Evolutionary conservation across 1,140 invertebrate species (phyloP), one percentile per base, ranked within the genome.

Genomic region (Sycobia sp.): DNA sequence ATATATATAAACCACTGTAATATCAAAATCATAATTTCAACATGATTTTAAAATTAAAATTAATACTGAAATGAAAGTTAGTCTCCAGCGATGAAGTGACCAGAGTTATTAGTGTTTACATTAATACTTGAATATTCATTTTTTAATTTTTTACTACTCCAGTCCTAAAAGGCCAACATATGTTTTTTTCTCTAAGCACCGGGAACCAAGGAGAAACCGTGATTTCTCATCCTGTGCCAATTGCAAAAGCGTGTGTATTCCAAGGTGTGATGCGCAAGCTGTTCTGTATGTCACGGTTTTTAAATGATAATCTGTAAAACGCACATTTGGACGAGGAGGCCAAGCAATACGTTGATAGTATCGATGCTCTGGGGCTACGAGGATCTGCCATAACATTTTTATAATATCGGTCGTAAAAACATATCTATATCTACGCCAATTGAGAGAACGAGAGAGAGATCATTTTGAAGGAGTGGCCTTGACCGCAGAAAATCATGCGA

Each of bases 341-440:
- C 76, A 76, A 0, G 74, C 11, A 11, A 76, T 71, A 27, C 72
- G 54, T 39, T 74, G 71, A 50, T 66, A 44, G 20, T 69, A 57
- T n/a, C 14, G 38, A 50, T 69, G 63, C n/a, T 69, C 47, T 10
- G 39, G 11, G 34, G 55, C 36, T 2, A 76, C 60, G 10, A 11
- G 10, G 11, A 74, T 65, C 54, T 73, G 69, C n/a, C 71, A 16
- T 34, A 69, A 76, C 67, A 72, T 70, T 62, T 58, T n/a, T n/a
- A n/a, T n/a, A n/a, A n/a, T n/a, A n/a, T n/a, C n/a, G n/a, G n/a
- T n/a, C n/a, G n/a, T n/a, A 20, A 44, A 65, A 18, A 58, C 55
- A 44, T 9, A 65, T 10, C 38, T 1, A 46, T 46, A 32, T 23
- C 16, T 34, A 36, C 49, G 27, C 27, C 49, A 51, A 11, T 51